Evolutionary conservation across 2,888 invertebrate genomes (phyloP).

Genomic region (Dichetophora obliterata): DNA sequence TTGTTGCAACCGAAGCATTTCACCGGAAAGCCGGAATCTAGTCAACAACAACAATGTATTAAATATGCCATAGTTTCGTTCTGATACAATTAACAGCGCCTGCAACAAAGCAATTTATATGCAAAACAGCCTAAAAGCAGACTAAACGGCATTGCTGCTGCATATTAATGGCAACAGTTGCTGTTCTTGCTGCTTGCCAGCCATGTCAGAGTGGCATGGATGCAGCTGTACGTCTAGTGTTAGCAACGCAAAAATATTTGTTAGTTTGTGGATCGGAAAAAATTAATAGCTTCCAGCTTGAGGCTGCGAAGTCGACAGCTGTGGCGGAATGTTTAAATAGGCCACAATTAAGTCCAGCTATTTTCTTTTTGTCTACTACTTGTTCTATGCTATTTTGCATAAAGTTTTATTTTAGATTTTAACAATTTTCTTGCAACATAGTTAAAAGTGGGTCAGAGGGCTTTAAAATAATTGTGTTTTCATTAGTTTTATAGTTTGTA

Average conservation of each 20-base stretch:
- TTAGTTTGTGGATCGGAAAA: background rate
- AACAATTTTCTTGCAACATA: too few relatives aligned
- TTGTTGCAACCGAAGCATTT: background rate
- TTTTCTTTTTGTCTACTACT: background rate
- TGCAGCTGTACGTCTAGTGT: background rate
- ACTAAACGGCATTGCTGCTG: background rate
- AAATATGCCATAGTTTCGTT: background rate
- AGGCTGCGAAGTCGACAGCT: background rate
- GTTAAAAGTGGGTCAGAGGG: too few relatives aligned
- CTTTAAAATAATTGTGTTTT: too few relatives aligned
- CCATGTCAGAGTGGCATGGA: background rate
- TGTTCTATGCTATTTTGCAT: background rate
- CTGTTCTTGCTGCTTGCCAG: background rate
- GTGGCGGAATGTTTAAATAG: slow-evolving; percentile 6
- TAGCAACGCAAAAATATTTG: too few relatives aligned
- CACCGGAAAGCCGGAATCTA: background rate
- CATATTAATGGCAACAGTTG: background rate
- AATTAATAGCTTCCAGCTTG: background rate
- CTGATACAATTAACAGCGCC: slow-evolving; percentile 27
- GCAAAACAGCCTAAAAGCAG: slow-evolving; percentile 18
- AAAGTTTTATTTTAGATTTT: too few relatives aligned
- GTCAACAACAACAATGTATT: background rate
- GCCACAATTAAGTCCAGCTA: background rate
- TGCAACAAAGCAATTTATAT: slow-evolving; percentile 13
- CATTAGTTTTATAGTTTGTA: too few relatives aligned